These are phyloP conservation scores for Cryptus viduatorius DNA, from an alignment of 2,888 invertebrate species.

Conservation along the genomic window DNA sequence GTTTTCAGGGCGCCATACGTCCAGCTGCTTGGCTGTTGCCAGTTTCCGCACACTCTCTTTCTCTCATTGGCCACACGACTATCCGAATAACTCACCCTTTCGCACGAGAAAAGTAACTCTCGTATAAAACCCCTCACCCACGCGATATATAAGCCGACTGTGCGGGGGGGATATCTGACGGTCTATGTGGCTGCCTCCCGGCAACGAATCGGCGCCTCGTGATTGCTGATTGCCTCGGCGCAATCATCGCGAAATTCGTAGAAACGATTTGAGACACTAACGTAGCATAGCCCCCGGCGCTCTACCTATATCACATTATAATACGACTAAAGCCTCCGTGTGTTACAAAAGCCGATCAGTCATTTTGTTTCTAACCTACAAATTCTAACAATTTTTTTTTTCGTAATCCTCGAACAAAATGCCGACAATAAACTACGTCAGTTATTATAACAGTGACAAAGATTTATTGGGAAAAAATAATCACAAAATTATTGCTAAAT, in stretches of 20 bases:
- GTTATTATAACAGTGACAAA: too few species aligned
- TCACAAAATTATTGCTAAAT: too few species aligned
- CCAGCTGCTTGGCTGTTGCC: slow-evolving; percentile 74
- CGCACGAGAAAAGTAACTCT: slow-evolving; percentile 61
- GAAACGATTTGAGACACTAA: slow-evolving; percentile 53
- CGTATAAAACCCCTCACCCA: slow-evolving; percentile 48
- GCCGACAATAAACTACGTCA: not conserved
- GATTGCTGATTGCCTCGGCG: slow-evolving; percentile 55
- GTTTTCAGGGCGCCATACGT: slow-evolving; percentile 76
- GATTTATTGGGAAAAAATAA: not conserved
- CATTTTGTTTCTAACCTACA: not conserved
- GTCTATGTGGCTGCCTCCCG: slow-evolving; percentile 19
- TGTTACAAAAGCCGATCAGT: not conserved
- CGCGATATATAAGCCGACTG: slow-evolving; percentile 28
- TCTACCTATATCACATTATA: not conserved
- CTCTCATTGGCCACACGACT: slow-evolving; percentile 74
- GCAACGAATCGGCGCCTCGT: slow-evolving; percentile 38
- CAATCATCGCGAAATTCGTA: slow-evolving; percentile 61
- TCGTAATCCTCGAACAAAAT: not conserved
- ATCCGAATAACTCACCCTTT: slow-evolving; percentile 57
- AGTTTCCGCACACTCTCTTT: slow-evolving; percentile 75
- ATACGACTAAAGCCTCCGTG: not conserved
- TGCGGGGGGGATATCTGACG: slow-evolving; percentile 37
- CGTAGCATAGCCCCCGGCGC: slow-evolving; percentile 6
- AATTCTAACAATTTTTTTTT: not conserved